Conservation (phyloP, 2,888 invertebrate genomes). For the Leucophora obtusa region DNA sequence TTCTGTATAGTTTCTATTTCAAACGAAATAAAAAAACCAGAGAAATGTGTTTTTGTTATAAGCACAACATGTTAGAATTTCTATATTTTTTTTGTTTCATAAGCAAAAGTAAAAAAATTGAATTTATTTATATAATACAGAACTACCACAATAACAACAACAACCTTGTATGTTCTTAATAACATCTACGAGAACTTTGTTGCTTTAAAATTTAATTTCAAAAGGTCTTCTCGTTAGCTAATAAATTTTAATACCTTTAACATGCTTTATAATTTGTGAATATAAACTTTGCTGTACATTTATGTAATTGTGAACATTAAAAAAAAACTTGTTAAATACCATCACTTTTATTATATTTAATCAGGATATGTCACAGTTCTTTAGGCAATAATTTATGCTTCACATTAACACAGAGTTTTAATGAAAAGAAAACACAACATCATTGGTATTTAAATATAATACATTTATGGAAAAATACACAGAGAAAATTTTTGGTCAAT, state of each 20-base stretch:
- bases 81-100: not conserved
- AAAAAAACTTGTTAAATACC: constrained; percentile 4
- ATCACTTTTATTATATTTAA: constrained; percentile 35
- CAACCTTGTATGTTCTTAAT: not conserved
- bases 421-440: too few species aligned
- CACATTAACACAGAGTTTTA: not conserved
- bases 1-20: constrained; percentile 9
- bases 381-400: not conserved
- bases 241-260: constrained; percentile 37
- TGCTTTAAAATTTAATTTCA: not conserved
- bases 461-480: too few species aligned
- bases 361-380: constrained; percentile 11
- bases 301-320: not conserved
- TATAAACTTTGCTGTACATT: constrained; percentile 11
- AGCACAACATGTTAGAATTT: not conserved
- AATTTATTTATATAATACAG: not conserved
- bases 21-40: constrained; percentile 25
- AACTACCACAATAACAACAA: not conserved
- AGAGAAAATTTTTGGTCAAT: too few species aligned
- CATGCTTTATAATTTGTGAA: constrained; percentile 30
- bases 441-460: too few species aligned
- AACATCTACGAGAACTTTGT: constrained; percentile 9
- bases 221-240: not conserved
- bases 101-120: not conserved
- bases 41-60: constrained; percentile 4